Conservation (phyloP, 1,140 invertebrate genomes). For the Hydropsyche tenuis region DNA sequence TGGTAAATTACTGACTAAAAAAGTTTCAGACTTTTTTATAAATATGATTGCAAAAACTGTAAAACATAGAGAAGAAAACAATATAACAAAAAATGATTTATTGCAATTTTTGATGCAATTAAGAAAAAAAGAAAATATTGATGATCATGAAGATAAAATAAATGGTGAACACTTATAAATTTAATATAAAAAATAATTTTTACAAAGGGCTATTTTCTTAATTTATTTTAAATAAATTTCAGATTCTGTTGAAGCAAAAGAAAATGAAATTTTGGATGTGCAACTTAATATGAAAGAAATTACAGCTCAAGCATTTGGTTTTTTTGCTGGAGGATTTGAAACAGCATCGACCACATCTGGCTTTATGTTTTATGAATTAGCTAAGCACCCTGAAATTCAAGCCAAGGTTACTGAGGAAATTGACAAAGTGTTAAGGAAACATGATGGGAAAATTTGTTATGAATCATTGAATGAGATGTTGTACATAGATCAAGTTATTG, state of each 20-base stretch:
- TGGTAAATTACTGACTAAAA: constrained; percentile 47
- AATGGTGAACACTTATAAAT: background rate
- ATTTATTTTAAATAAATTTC: constrained; percentile 56
- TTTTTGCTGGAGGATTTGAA: constrained; percentile 64
- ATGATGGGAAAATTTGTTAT: constrained; percentile 63
- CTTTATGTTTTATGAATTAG: constrained; percentile 61
- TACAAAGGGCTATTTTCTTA: constrained; percentile 50
- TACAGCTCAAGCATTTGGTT: constrained; percentile 62
- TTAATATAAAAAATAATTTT: background rate
- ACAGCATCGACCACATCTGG: constrained; percentile 59
- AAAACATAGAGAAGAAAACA: constrained; percentile 55
- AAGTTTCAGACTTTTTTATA: constrained; percentile 55
- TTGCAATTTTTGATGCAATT: constrained; percentile 56
- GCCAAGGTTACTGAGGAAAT: constrained; percentile 61
- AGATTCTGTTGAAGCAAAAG: constrained; percentile 55
- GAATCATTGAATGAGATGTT: constrained; percentile 66
- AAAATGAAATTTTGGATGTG: constrained; percentile 51
- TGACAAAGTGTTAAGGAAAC: constrained; percentile 55
- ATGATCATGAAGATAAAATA: constrained; percentile 7
- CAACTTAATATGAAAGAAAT: constrained; percentile 53
- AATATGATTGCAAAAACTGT: constrained; percentile 54
- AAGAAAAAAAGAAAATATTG: constrained; percentile 46
- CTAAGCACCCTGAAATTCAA: constrained; percentile 60
- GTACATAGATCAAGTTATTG: constrained; percentile 64
- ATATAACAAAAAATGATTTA: constrained; percentile 56